phyloP scores from a whole-genome alignment of 2,888 invertebrate species.

The Metacarcinus magister region DNA sequence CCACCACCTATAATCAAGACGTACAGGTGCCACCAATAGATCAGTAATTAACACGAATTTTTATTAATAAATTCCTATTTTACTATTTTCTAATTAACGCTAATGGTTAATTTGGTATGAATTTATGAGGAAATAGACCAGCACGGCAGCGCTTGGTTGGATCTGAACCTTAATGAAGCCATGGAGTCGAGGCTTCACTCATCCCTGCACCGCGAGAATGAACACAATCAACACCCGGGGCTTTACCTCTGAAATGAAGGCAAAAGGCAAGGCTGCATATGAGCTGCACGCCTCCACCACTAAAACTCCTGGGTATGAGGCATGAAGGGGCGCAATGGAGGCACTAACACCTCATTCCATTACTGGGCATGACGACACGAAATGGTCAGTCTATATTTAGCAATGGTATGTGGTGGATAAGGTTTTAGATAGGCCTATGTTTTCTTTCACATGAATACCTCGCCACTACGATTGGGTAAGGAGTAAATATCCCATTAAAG shows the following conservation, averaged over 20 bases:
- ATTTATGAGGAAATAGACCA: not conserved
- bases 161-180: conserved; percentile 27
- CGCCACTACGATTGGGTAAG: no score
- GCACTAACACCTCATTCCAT: no score
- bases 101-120: not conserved
- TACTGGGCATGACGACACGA: no score
- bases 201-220: not conserved
- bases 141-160: not conserved
- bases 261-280: not conserved
- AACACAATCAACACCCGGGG: conserved; percentile 5
- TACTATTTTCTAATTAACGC: not conserved
- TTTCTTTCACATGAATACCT: no score
- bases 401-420: no score
- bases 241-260: not conserved
- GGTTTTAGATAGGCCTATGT: no score
- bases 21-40: not conserved
- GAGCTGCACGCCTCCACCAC: not conserved
- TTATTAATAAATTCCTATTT: not conserved
- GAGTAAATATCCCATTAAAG: no score
- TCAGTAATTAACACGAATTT: not conserved
- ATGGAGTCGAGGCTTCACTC: not conserved
- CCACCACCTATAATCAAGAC: not conserved
- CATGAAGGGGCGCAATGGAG: not conserved
- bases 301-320: not conserved
- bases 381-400: no score